phyloP scores from a whole-genome alignment of 2,113 vertebrate genomes.

The Columbina picui region DNA sequence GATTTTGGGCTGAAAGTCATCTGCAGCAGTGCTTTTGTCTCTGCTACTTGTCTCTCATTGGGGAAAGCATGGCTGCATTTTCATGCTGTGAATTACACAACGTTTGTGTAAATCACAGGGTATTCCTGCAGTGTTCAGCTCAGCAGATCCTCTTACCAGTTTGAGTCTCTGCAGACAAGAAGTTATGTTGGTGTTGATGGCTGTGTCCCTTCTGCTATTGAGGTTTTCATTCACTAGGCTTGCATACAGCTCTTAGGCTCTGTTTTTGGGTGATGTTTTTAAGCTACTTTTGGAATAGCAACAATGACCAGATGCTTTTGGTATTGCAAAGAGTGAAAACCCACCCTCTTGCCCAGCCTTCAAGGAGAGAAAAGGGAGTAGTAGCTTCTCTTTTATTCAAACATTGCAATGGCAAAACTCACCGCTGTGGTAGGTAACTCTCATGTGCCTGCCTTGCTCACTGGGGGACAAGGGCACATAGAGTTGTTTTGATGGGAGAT shows the following conservation, averaged over 20 bases:
- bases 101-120: neutral
- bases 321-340: rapidly evolving
- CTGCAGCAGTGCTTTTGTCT: neutral
- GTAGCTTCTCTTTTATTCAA: neutral
- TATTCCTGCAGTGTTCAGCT: neutral
- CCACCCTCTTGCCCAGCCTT: neutral
- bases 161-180: neutral
- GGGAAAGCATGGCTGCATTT: neutral
- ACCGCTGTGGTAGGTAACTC: rapidly evolving
- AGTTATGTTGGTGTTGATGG: neutral
- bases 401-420: neutral
- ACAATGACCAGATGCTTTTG: neutral
- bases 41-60: neutral
- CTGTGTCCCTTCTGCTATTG: rapidly evolving
- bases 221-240: neutral
- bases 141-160: neutral
- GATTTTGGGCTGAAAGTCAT: neutral
- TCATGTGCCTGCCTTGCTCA: rapidly evolving
- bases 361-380: neutral
- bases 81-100: neutral
- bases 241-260: rapidly evolving
- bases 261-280: neutral
- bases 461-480: rapidly evolving
- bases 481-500: neutral
- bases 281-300: neutral